phyloP scores from a whole-genome alignment of 2,113 vertebrate species.

The Coturnix japonica region DNA sequence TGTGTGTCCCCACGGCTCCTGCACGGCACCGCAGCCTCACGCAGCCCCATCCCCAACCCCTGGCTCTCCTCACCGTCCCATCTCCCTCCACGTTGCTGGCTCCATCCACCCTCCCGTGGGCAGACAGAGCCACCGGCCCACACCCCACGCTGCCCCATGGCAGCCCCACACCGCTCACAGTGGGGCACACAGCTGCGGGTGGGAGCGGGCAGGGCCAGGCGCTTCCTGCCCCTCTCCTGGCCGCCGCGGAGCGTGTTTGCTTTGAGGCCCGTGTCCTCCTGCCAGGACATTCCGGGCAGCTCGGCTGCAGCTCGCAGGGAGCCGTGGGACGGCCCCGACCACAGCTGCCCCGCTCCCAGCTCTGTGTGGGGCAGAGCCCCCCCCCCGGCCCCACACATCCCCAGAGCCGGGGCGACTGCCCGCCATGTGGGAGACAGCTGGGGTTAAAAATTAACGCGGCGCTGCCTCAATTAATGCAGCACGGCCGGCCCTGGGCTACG shows the following conservation, averaged over 20 bases:
- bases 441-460: conserved; percentile 70
- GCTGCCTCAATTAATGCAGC: not conserved
- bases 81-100: not conserved
- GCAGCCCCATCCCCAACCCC: too few species aligned
- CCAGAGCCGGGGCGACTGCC: not conserved
- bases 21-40: not conserved
- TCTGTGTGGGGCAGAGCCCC: not conserved
- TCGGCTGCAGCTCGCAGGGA: not conserved
- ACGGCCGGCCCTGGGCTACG: not conserved
- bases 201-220: not conserved
- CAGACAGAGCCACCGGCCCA: not conserved
- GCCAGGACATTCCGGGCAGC: conserved; percentile 61
- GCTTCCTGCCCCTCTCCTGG: conserved; percentile 11
- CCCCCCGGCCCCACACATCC: not conserved
- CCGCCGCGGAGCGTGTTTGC: conserved; percentile 38
- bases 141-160: too few species aligned
- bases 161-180: not conserved
- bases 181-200: not conserved
- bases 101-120: not conserved
- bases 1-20: not conserved
- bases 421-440: conserved; percentile 45
- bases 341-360: not conserved
- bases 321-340: not conserved
- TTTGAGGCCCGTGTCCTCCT: conserved; percentile 64
- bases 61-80: too few species aligned